These are phyloP conservation scores for Chaenodraco wilsoni DNA, from an alignment of 2,797 vertebrate genomes.

Conservation along the genomic window DNA sequence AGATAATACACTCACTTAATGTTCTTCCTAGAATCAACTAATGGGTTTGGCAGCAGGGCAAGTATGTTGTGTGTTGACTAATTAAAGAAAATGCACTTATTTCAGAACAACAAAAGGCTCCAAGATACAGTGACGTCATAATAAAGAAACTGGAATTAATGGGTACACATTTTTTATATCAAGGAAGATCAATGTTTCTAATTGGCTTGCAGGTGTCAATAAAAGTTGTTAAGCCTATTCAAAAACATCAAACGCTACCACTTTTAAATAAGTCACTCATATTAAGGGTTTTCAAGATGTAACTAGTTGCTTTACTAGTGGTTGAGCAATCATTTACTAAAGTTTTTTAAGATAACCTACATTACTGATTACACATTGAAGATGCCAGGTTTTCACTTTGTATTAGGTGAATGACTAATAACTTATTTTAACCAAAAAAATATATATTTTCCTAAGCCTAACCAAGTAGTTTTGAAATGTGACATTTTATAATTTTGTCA, in stretches of 20 bases:
- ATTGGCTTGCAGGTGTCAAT: background rate
- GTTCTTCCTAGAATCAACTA: conserved; percentile 1
- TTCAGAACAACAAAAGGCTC: background rate
- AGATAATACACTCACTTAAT: conserved; percentile 36
- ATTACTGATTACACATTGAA: background rate
- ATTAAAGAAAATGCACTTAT: background rate
- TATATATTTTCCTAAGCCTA: no score
- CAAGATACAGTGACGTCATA: background rate
- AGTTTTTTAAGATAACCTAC: background rate
- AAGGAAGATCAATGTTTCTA: background rate
- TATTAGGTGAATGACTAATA: no score
- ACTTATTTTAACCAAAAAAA: no score
- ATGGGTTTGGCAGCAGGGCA: background rate
- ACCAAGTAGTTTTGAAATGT: no score
- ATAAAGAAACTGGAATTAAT: background rate
- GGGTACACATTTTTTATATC: background rate
- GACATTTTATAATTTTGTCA: no score
- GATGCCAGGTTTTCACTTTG: background rate
- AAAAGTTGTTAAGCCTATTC: background rate
- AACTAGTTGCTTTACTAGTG: background rate
- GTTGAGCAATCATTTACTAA: conserved; percentile 6
- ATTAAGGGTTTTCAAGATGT: background rate
- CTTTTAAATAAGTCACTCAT: background rate
- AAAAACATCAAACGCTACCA: background rate
- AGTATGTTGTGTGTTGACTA: background rate